Evolutionary conservation across 2,888 invertebrate genomes (phyloP).

Genomic region (Electrophaes corylata): DNA sequence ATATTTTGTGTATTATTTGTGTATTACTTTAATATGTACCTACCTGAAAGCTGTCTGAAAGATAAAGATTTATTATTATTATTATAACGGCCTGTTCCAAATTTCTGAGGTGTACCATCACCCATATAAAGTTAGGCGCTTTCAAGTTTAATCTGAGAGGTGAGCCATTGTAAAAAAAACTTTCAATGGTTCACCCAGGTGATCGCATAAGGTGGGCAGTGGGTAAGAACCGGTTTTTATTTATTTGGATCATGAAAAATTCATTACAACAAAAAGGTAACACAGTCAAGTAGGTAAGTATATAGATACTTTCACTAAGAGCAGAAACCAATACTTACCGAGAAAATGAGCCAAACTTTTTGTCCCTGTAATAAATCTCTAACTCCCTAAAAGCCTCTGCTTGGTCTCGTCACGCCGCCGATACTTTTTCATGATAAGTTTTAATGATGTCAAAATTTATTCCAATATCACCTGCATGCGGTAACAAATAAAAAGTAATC

Average conservation of each 20-base stretch:
- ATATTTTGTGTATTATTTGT: too few species aligned
- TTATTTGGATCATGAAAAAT: neutral
- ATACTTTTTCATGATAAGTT: conserved; percentile 52
- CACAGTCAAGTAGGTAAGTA: conserved; percentile 1
- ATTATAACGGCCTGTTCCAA: too few species aligned
- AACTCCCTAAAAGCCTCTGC: conserved; percentile 39
- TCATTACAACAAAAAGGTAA: conserved; percentile 5
- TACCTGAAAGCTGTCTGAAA: too few species aligned
- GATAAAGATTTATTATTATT: too few species aligned
- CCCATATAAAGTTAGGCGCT: too few species aligned
- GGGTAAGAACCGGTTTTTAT: neutral
- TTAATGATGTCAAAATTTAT: conserved; percentile 59
- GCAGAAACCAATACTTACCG: conserved; percentile 8
- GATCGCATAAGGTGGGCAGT: too few species aligned
- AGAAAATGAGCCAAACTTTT: conserved; percentile 32
- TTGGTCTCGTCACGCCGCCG: conserved; percentile 42
- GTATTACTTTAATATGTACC: too few species aligned
- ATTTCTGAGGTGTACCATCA: too few species aligned
- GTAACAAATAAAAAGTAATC: conserved; percentile 47
- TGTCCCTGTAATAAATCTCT: conserved; percentile 33
- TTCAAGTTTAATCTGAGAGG: too few species aligned
- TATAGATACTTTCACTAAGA: conserved; percentile 10
- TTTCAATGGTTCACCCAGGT: too few species aligned
- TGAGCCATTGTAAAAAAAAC: too few species aligned
- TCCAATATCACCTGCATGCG: conserved; percentile 56